Evolutionary conservation across 2,888 invertebrate genomes (phyloP), one percentile per base, ranked within the genome.

Genomic region (Pseudococcus viburni): DNA sequence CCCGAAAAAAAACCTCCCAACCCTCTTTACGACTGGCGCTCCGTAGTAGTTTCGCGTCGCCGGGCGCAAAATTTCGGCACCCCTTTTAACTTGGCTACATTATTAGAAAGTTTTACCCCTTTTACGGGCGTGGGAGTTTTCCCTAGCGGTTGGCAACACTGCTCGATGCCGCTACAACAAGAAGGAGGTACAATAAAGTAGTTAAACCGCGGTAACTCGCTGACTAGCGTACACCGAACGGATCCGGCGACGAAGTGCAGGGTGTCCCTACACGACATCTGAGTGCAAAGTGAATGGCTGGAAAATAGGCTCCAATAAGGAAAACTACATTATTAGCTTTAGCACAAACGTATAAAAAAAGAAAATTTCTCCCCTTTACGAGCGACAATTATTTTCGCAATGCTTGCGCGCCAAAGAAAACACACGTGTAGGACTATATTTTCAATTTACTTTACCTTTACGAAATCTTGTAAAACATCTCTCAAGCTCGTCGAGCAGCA

Each of bases 371-470:
- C 88, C 84, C 64, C 64, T 84, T 88, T 84, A 42, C 51, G 55
- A 84, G 73, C 80, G 87, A 80, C 87, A 87, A 87, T 87, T 87
- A 87, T 87, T 87, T 87, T 87, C 55, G 87, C 87, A 87, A 87
- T 87, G 87, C 80, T 87, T 80, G 26, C 26, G 87, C 87, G 19
- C 77, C 42, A 80, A 48, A 51, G 39, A 87, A 87, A 80, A 87
- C 86, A 86, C 86, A 86, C 86, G 80, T 80, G 80, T 80, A 87
- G 55, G 87, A 87, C 87, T 80, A 68, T 51, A 87, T 87, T 87
- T 80, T 87, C 55, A 87, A 77, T 87, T 87, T 89, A 89, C 90
- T 90, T 90, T 90, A 84, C 85, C 88, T 33, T 88, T 84, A 9
- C 88, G 64, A 55, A 80, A 51, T 88, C 88, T 88, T 88, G 84